Evolutionary conservation across 64 coral and sea anemone species (phyloP).

Genomic region (Catalaphyllia jardinei): DNA sequence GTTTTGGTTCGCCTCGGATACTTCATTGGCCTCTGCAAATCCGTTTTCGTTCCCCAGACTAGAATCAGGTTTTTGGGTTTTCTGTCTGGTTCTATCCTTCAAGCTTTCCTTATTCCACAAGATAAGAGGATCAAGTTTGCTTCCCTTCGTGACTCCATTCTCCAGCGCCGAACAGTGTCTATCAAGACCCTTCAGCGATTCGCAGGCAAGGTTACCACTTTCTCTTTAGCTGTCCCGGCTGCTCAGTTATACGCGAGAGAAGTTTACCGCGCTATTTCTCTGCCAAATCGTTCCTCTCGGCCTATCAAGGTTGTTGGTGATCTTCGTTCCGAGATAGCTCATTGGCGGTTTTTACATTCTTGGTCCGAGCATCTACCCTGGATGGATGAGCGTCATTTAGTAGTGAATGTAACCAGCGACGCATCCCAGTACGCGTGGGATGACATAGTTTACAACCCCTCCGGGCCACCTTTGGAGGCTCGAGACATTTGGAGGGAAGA

Average conservation of each 20-base stretch:
- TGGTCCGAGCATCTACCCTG: constrained; percentile 16
- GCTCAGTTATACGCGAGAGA: constrained; percentile 26
- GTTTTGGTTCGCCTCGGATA: constrained; percentile 20
- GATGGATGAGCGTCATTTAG: constrained; percentile 10
- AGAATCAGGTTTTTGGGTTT: constrained; percentile 34
- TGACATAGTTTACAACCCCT: neutral
- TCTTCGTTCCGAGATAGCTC: neutral
- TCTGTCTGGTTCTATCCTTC: constrained; percentile 14
- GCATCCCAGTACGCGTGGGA: constrained; percentile 35
- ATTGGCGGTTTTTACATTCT: constrained; percentile 41
- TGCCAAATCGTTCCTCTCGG: neutral
- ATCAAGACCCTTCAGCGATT: constrained; percentile 29
- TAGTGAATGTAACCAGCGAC: neutral
- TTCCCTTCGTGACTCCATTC: neutral
- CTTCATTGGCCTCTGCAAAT: constrained; percentile 16
- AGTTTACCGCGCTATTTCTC: constrained; percentile 13
- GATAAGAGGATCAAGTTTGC: constrained; percentile 37
- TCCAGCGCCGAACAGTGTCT: neutral
- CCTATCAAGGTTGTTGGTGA: neutral
- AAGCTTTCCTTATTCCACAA: constrained; percentile 34
- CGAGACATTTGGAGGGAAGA: neutral
- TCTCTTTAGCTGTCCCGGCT: constrained; percentile 28
- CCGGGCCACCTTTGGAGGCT: neutral
- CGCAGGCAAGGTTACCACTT: constrained; percentile 37
- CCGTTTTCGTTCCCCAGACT: neutral